phyloP scores from a whole-genome alignment of 2,797 vertebrate genomes.

The Anguilla megastoma region DNA sequence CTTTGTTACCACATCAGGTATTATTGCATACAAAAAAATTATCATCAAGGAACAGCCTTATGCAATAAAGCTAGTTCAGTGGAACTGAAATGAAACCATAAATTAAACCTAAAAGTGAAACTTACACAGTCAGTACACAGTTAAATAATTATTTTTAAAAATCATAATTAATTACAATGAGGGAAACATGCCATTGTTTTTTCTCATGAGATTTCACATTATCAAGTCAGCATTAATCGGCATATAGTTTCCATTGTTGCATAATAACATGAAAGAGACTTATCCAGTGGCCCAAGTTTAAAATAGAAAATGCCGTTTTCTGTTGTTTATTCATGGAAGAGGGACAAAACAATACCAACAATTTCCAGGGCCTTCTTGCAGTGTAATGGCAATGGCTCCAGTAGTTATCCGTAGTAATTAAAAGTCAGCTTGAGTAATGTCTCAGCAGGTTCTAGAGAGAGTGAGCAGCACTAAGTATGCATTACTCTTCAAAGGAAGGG shows the following conservation, averaged over 20 bases:
- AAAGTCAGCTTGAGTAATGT: constrained; percentile 23
- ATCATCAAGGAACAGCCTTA: not conserved
- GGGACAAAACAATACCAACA: not conserved
- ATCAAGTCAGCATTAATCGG: not conserved
- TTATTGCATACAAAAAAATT: not conserved
- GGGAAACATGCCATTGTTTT: not conserved
- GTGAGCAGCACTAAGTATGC: not conserved
- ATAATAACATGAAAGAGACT: not conserved
- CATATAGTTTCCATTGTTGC: not conserved
- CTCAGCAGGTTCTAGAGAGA: not conserved
- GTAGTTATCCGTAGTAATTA: not conserved
- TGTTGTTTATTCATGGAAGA: not conserved
- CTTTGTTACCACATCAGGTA: too few species aligned
- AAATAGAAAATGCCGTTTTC: not conserved
- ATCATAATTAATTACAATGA: not conserved
- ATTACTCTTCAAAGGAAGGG: constrained; percentile 13
- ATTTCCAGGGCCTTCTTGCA: not conserved
- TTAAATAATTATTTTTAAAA: not conserved
- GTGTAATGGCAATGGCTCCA: not conserved
- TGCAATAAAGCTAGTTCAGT: not conserved
- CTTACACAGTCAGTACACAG: not conserved
- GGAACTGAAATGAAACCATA: not conserved
- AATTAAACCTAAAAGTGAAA: not conserved
- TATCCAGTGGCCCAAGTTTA: not conserved
- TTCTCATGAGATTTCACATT: not conserved